Base-by-base conservation (phyloP, 53 echinoderm and acorn worm species). In the Antedon mediterranea region DNA sequence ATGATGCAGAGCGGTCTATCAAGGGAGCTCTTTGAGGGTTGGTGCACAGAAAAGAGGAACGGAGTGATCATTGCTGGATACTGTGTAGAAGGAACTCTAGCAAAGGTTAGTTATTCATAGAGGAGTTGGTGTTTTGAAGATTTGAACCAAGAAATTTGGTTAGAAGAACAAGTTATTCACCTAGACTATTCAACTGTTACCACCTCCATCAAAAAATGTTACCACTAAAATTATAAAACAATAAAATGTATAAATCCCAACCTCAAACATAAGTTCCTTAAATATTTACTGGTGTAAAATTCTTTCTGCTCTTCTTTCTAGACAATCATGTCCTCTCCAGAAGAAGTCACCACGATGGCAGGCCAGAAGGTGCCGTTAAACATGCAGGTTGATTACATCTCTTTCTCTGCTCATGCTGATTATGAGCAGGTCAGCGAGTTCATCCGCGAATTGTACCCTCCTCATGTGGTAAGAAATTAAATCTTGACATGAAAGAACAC, bases 1-100 rank as follows among this genome's bases (percentile, higher is more conserved):
- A 94, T 94, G 94, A 86, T 94, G 87, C 94, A 94, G 89, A 91
- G 91, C 41, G 94, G 94, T 6, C 87, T 94, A 0, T 94, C 94
- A 8, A 89, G 94, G 72, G 94, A 94, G 80, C 90, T 94, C 74
- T 91, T 94, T 79, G 94, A 94, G 79, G 89, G 81, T 33, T 94
- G 94, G 94, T 94, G 94, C 84, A 91, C 88, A 0, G 94, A 94
- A 43, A 84, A 91, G 4, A 76, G 90, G 0, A 94, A 94, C 28
- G 94, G 94, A 4, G 73, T 78, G 30, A 94, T 94, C 79, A 94
- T 94, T 15, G 91, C 94, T 43, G 94, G 94, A 28, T 93, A 93
- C 81, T 91, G 90, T 32, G 90, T 93, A 11, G 94, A 93, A 43
- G 94, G 94, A n/a, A 93, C 94, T 0, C 79, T 93, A 32, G 94